phyloP scores from a whole-genome alignment of 2,797 vertebrate species.

The Chromis chromis region DNA sequence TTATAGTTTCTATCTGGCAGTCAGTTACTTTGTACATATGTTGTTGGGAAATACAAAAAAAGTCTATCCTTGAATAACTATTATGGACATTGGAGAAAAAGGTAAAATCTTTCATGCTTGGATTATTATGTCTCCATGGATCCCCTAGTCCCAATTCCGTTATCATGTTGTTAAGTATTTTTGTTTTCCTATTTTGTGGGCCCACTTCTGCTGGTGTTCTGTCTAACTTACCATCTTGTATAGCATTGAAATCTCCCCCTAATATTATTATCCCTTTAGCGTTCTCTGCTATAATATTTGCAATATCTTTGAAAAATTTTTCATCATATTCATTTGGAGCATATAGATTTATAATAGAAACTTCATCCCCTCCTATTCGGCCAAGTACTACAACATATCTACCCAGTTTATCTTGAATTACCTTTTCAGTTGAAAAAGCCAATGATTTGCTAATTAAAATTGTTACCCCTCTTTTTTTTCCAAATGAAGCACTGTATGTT shows the following conservation, averaged over 20 bases:
- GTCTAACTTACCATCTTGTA: not conserved
- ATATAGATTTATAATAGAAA: slow-evolving; percentile 28
- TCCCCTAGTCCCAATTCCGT: not conserved
- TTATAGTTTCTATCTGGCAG: not conserved
- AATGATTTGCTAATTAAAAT: not conserved
- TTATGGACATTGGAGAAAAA: not conserved
- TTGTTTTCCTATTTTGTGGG: not conserved
- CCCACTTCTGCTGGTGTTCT: not conserved
- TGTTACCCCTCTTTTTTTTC: not conserved
- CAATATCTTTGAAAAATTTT: no score
- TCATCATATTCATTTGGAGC: slow-evolving; percentile 11
- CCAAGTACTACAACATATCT: not conserved
- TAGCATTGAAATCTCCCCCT: not conserved
- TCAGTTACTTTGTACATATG: no score
- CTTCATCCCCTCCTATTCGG: not conserved
- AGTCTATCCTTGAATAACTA: not conserved
- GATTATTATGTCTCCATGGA: not conserved
- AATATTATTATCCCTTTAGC: not conserved
- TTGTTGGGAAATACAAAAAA: no score
- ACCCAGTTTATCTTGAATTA: not conserved
- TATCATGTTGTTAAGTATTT: not conserved
- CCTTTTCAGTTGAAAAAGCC: not conserved
- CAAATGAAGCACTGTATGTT: not conserved
- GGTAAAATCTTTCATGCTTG: not conserved
- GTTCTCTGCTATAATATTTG: not conserved